phyloP scores from a whole-genome alignment of 1,140 invertebrate species.

The Coelopa frigida region DNA sequence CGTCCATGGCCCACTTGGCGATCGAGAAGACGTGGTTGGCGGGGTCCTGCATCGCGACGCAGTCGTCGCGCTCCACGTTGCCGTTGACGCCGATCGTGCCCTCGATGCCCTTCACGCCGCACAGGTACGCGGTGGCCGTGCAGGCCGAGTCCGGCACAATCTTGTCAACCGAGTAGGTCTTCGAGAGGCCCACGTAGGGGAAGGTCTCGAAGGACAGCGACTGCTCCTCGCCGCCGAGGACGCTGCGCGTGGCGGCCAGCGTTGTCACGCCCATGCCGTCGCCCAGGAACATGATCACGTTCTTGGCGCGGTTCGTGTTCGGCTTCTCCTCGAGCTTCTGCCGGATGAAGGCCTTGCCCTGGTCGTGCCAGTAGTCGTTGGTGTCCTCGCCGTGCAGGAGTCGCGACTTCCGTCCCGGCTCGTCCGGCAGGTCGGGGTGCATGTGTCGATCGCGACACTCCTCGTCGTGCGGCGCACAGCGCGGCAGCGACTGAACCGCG shows the following conservation, averaged over 20 bases:
- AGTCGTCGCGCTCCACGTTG: constrained; percentile 52
- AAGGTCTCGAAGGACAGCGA: constrained; percentile 66
- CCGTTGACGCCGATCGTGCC: constrained; percentile 66
- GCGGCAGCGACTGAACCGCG: constrained; percentile 5
- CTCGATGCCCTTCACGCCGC: constrained; percentile 74
- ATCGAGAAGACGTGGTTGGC: constrained; percentile 57
- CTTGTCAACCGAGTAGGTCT: constrained; percentile 71
- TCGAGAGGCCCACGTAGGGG: constrained; percentile 60
- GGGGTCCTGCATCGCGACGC: constrained; percentile 47
- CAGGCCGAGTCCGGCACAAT: constrained; percentile 55
- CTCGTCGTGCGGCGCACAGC: constrained; percentile 10
- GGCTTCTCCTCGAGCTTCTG: constrained; percentile 17
- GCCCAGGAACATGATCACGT: constrained; percentile 68
- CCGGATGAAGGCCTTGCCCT: constrained; percentile 18
- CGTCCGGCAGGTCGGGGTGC: constrained; percentile 10
- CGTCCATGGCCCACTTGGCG: constrained; percentile 60
- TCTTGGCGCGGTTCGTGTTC: constrained; percentile 50
- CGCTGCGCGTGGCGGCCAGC: constrained; percentile 59
- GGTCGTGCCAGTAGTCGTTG: constrained; percentile 28
- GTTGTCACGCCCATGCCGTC: constrained; percentile 71
- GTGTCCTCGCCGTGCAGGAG: constrained; percentile 16
- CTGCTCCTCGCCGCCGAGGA: constrained; percentile 55
- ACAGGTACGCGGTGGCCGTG: constrained; percentile 65
- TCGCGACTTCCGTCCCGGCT: background rate
- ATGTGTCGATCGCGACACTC: constrained; percentile 12